Evolutionary conservation across 2,113 vertebrate species (phyloP).

Genomic region (Ginglymostoma cirratum): DNA sequence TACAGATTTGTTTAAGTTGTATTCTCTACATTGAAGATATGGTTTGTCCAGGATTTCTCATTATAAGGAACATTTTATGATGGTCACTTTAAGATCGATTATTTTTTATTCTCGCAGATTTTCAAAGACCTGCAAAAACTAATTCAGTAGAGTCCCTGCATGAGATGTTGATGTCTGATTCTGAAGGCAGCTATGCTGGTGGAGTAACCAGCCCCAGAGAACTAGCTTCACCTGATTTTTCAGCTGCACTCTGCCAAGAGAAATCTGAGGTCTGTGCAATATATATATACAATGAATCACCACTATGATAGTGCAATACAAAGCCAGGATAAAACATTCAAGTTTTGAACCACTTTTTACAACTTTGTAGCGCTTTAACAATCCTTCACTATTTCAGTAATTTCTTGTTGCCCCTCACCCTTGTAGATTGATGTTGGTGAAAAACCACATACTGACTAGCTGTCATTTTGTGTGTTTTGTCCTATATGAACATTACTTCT

Average conservation of each 20-base stretch:
- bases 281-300: too few species aligned
- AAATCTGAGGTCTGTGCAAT: slow-evolving; percentile 60
- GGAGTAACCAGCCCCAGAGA: slow-evolving; percentile 82
- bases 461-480: neutral
- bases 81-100: neutral
- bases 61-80: neutral
- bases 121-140: slow-evolving; percentile 67
- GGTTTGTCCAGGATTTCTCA: neutral
- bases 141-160: slow-evolving; percentile 86
- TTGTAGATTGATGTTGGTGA: neutral
- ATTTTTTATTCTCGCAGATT: slow-evolving; percentile 46
- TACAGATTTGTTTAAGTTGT: neutral
- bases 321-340: neutral
- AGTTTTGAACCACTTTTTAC: too few species aligned
- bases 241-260: slow-evolving; percentile 55
- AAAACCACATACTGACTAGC: neutral
- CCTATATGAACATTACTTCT: neutral
- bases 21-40: neutral
- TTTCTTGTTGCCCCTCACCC: neutral
- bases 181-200: slow-evolving; percentile 78
- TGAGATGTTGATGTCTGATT: slow-evolving; percentile 86
- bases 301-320: neutral
- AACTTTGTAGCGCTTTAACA: neutral
- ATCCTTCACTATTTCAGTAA: neutral
- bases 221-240: slow-evolving; percentile 77